These are phyloP conservation scores for Homarus gammarus DNA, from an alignment of 2,888 invertebrate genomes.

Conservation along the genomic window DNA sequence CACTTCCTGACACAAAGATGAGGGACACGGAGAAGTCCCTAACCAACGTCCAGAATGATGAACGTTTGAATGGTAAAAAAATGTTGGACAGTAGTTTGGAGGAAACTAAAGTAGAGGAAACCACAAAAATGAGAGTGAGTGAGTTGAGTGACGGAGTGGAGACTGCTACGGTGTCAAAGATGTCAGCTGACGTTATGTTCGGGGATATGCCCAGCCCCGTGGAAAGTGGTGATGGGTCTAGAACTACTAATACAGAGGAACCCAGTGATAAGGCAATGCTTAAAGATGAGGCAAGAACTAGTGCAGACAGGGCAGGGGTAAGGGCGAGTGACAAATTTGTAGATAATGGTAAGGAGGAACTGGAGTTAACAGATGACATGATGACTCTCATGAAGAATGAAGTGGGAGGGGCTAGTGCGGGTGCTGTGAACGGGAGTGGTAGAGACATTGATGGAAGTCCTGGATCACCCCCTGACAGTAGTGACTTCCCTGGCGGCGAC, in stretches of 20 bases:
- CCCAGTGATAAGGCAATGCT: neutral
- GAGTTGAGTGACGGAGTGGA: neutral
- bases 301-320: neutral
- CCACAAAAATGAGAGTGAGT: neutral
- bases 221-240: neutral
- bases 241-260: neutral
- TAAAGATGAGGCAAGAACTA: constrained; percentile 36
- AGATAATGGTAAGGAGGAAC: neutral
- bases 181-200: constrained; percentile 27
- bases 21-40: neutral
- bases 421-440: too few species aligned
- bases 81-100: neutral
- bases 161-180: neutral
- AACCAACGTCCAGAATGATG: neutral
- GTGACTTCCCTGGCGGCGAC: neutral
- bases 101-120: neutral
- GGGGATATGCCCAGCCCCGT: constrained; percentile 30
- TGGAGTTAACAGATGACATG: constrained; percentile 2
- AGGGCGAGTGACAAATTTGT: constrained; percentile 17
- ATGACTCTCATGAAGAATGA: constrained; percentile 44
- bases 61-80: neutral
- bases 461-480: neutral
- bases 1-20: neutral
- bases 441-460: neutral
- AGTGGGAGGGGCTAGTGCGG: neutral